Base-by-base conservation (phyloP, 2,888 invertebrate species). In the Stenotaenia linearis region DNA sequence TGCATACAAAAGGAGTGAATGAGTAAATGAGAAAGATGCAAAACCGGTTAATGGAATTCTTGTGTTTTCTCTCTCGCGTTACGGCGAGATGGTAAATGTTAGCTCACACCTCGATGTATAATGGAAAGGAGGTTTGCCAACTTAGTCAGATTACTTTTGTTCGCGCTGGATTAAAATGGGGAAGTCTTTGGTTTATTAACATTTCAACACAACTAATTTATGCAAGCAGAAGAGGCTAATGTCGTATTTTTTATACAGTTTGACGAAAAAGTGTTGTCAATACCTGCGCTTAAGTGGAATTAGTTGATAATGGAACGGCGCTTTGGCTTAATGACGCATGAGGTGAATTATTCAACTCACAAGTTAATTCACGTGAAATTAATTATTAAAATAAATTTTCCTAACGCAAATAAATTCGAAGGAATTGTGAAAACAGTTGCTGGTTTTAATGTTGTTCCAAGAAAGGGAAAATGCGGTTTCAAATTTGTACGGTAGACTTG, bases 11-110 rank as follows among this genome's bases (percentile, higher is more conserved):
- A 23, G 69, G 69, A 69, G 69, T 69, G 69, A 25, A 69, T 69
- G 35, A 35, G 75, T 37, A 75, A 75, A 75, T 35, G 75, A 75
- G 75, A 75, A 32, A 37, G 75, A 35, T 75, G 37, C 75, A 75
- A 75, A 75, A 75, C 35, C 75, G 37, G 75, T 75, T 75, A 75
- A 75, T 75, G 75, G 75, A 75, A 75, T 75, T 75, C 75, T 37
- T 75, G 75, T 75, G 75, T 75, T 75, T 74, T 75, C 75, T 10
- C 35, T 35, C 35, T 18, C 32, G 35, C 21, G 74, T 18, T 50
- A 50, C 18, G 50, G 21, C 18, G 69, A 28, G 69, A 69, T 69
- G 69, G 69, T 69, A 69, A 69, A 69, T 69, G 69, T 69, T 69
- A 69, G 69, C 69, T 69, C 28, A 69, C 25, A 69, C 69, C 69